phyloP scores from a whole-genome alignment of 2,797 vertebrate species.

The Allobates femoralis region DNA sequence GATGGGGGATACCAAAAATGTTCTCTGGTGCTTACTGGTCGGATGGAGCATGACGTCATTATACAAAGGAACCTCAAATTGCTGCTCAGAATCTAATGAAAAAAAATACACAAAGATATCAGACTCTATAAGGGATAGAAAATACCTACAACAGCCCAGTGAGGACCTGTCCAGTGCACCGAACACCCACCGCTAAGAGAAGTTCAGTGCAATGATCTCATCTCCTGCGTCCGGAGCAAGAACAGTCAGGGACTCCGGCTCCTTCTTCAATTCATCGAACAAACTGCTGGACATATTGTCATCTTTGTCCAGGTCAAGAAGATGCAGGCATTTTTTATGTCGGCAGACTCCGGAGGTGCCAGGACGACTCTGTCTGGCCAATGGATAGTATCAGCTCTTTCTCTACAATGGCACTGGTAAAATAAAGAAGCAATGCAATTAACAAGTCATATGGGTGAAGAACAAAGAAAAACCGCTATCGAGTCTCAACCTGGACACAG shows the following conservation, averaged over 20 bases:
- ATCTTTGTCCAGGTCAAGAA: constrained; percentile 79
- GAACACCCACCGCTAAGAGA: constrained; percentile 85
- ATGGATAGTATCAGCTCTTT: constrained; percentile 91
- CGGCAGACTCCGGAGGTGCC: constrained; percentile 78
- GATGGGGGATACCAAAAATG: constrained; percentile 84
- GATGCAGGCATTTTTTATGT: constrained; percentile 83
- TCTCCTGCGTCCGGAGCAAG: constrained; percentile 96
- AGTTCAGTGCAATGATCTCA: constrained; percentile 90
- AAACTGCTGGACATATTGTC: constrained; percentile 76
- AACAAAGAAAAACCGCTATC: too few relatives aligned
- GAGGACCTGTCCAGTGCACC: too few relatives aligned
- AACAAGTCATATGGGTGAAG: neutral
- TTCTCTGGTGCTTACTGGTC: constrained; percentile 82
- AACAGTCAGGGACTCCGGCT: constrained; percentile 88
- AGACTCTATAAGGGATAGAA: neutral
- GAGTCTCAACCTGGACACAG: too few relatives aligned
- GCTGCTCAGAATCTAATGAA: constrained; percentile 83
- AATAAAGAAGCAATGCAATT: neutral
- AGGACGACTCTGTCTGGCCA: constrained; percentile 87
- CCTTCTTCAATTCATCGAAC: constrained; percentile 90
- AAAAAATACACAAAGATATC: neutral
- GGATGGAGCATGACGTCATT: constrained; percentile 97
- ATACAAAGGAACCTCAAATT: constrained; percentile 89
- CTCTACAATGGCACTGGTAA: constrained; percentile 89
- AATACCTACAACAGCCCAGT: neutral